Base-by-base conservation (phyloP, 2,113 vertebrate species). In the Lethenteron camtschaticum region DNA sequence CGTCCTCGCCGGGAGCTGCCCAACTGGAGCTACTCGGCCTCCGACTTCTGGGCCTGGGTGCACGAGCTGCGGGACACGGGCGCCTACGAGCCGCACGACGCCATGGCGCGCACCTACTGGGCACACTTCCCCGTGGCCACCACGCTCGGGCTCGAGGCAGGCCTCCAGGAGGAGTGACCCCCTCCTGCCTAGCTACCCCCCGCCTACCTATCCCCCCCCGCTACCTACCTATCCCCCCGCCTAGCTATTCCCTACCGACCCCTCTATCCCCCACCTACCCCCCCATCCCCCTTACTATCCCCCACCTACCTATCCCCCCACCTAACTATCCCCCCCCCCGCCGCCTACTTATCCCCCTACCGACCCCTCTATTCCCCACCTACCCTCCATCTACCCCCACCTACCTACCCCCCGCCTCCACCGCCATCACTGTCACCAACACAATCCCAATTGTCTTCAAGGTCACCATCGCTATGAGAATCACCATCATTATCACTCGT, bases 51-150 rank as follows among this genome's bases (percentile, higher is more conserved):
- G 3, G 80, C 76, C 10, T 81, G 82, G 80, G 3, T 82, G 74
- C 76, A 81, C 68, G 78, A 81, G 71, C 72, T 81, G 12, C 72
- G 75, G 12, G 74, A 76, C 68, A 76, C 76, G 69, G 78, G 71
- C 2, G 77, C 73, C 12, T 73, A 79, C 68, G 70, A 70, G 9
- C 71, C 69, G 69, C 66, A 69, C 8, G 56, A 71, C 66, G 78
- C 81, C 57, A 74, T 80, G 74, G 78, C 79, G 68, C 76, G 74
- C 13, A 80, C 75, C 71, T 83, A 79, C 76, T 82, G 81, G 81
- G 77, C 81, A 71, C 81, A 81, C 71, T 81, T 82, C 70, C 79
- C 81, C 20, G 73, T 80, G 14, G 73, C 69, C 56, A 74, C 69
- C 12, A 57, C 73, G 68, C 73, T 82, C 72, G 81, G 80, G 16